These are phyloP conservation scores for Coregonus suidteri DNA, from an alignment of 2,797 vertebrate species.

Conservation along the genomic window DNA sequence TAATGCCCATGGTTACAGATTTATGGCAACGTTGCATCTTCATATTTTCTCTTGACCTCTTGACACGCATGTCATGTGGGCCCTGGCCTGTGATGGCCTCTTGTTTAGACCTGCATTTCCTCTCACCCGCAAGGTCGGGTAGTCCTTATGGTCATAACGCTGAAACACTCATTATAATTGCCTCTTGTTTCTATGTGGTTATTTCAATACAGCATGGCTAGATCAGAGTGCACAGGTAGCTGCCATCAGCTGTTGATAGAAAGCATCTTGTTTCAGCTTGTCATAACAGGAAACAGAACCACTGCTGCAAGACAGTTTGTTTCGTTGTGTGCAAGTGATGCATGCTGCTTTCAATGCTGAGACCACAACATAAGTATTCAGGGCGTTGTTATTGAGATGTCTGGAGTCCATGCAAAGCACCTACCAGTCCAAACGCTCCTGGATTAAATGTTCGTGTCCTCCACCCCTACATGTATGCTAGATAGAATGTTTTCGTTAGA, in stretches of 20 bases:
- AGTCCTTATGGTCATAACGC: neutral
- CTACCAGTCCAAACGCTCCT: neutral
- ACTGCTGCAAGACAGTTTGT: conserved; percentile 23
- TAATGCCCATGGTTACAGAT: conserved; percentile 17
- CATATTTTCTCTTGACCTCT: neutral
- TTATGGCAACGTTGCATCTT: conserved; percentile 3
- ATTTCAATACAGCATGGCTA: conserved; percentile 7
- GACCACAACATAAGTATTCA: neutral
- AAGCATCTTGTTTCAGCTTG: conserved; percentile 33
- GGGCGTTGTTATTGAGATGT: neutral
- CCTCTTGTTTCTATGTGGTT: neutral
- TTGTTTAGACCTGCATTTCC: neutral
- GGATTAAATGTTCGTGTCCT: neutral
- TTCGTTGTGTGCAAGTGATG: neutral
- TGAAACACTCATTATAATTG: conserved; percentile 1
- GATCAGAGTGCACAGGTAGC: neutral
- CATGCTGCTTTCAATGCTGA: neutral
- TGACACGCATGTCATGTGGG: neutral
- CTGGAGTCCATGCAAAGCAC: neutral
- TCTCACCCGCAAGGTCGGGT: neutral
- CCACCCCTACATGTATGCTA: neutral
- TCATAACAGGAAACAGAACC: conserved; percentile 29
- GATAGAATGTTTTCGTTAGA: neutral
- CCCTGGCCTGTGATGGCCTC: neutral
- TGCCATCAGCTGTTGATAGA: neutral